Evolutionary conservation across 2,888 invertebrate species (phyloP).

Genomic region (Imbricaverruca yamaguchii): DNA sequence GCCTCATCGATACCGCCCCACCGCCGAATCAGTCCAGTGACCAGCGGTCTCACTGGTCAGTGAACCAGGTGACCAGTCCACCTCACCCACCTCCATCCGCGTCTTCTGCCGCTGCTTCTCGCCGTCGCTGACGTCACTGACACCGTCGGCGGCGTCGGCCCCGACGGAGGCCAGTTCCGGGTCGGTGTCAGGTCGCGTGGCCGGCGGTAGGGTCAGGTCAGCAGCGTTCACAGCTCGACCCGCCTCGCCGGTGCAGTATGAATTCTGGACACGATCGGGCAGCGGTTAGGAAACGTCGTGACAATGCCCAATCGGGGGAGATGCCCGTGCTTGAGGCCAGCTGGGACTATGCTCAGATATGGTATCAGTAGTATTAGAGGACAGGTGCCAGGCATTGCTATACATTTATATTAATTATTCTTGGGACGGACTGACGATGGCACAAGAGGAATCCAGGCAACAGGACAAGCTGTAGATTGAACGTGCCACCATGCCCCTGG

Average conservation of each 20-base stretch:
- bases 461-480: too few species aligned
- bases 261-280: conserved; percentile 48
- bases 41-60: not conserved
- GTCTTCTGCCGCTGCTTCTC: not conserved
- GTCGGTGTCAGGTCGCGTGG: conserved; percentile 29
- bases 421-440: too few species aligned
- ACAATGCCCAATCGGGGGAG: not conserved
- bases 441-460: too few species aligned
- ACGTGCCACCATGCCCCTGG: too few species aligned
- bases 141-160: not conserved
- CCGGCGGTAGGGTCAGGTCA: conserved; percentile 25
- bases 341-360: too few species aligned
- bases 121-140: not conserved
- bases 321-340: too few species aligned
- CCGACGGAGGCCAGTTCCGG: conserved; percentile 24
- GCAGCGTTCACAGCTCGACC: conserved; percentile 44
- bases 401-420: too few species aligned
- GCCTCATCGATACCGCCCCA: not conserved
- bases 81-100: not conserved
- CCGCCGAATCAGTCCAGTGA: not conserved
- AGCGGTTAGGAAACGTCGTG: not conserved
- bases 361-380: too few species aligned
- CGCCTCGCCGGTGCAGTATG: conserved; percentile 76
- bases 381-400: too few species aligned
- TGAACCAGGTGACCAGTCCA: not conserved